Conservation (phyloP, 1,140 invertebrate species). For the Temnothorax curvispinosus region DNA sequence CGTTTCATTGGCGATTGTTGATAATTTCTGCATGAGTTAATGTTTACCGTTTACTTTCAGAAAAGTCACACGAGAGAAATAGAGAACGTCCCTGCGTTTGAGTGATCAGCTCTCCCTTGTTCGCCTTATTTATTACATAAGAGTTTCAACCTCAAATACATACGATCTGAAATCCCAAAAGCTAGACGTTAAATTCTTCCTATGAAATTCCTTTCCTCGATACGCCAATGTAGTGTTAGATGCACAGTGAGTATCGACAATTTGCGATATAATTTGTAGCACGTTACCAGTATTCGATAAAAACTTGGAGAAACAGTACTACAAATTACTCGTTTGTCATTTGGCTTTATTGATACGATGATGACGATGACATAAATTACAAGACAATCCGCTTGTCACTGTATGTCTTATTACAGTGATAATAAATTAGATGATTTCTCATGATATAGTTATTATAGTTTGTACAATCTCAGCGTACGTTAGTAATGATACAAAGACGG, state of each 20-base stretch:
- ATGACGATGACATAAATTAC: constrained; percentile 69
- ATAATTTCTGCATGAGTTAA: too few species aligned
- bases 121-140: not conserved
- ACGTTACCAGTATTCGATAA: not conserved
- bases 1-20: not conserved
- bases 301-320: not conserved
- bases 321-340: constrained; percentile 1
- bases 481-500: not conserved
- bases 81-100: not conserved
- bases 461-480: not conserved
- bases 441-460: not conserved
- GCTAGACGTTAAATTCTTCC: not conserved
- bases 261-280: constrained; percentile 18
- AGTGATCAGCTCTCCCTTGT: not conserved
- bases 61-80: not conserved
- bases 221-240: not conserved
- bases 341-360: constrained; percentile 66
- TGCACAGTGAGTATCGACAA: not conserved
- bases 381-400: not conserved
- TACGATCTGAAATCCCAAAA: not conserved
- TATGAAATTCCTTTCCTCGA: not conserved
- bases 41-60: not conserved
- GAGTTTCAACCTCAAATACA: not conserved
- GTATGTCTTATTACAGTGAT: not conserved
- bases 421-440: constrained; percentile 8